Base-by-base conservation (phyloP, 2,888 invertebrate species). In the Aethes cnicana region DNA sequence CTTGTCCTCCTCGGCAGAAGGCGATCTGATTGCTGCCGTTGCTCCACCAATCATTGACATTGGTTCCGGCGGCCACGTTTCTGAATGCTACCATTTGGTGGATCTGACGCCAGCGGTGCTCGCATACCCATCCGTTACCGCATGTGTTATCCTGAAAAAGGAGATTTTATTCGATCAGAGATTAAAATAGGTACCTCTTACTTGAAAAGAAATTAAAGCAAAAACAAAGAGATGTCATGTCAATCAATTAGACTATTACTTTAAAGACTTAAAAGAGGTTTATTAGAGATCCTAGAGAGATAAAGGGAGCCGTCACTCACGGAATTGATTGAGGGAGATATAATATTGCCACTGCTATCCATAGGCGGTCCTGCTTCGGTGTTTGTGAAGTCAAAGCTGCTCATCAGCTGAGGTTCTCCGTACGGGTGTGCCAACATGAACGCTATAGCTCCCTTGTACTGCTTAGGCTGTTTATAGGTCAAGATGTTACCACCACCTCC, bases 401-500 rank as follows among this genome's bases (percentile, higher is more conserved):
- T 97, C 95, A 98, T 96, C 16, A 97, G 88, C 37, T 95, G 92
- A 0, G 95, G 93, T 53, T 93, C 92, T 1, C 95, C 95, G 61
- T 95, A 96, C 0, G 95, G 93, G 88, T 95, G 94, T 0, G 97
- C 96, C 61, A 98, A 75, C 86, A 95, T 93, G 76, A 97, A 97
- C 0, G 96, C 96, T 1, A 93, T 93, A 0, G 97, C 97, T 89
- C 91, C 89, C 59, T 92, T 95, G 74, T 95, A 95, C n/a, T 89
- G 84, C 54, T 90, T 91, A 0, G 93, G 55, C 0, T 90, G 74
- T 66, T 94, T 95, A 75, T 93, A 92, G 0, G 92, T 94, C 8
- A 94, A 80, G 9, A 93, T 81, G 9, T 77, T 81, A 2, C 90
- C 90, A 0, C 88, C 91, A 3, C 88, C 90, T 0, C 90, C 92